These are phyloP conservation scores for Andricus curvator DNA, from an alignment of 2,888 invertebrate species.

Conservation along the genomic window DNA sequence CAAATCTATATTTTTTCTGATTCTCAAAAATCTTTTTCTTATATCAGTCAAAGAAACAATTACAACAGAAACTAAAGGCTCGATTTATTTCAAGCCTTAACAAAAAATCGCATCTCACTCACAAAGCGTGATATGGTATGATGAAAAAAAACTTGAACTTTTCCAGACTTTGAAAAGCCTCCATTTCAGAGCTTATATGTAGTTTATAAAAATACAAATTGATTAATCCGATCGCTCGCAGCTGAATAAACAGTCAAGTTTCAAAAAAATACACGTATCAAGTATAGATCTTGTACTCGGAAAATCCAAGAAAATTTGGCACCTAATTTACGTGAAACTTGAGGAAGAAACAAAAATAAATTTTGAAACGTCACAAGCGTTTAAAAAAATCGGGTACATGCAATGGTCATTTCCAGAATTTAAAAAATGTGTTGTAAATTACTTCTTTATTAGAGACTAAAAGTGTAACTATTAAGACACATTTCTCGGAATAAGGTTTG, in stretches of 20 bases:
- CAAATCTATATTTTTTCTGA: background rate
- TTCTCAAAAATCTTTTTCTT: background rate
- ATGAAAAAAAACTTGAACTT: background rate
- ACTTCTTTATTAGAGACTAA: background rate
- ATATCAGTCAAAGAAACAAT: background rate
- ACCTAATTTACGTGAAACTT: background rate
- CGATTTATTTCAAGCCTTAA: slow-evolving; percentile 9
- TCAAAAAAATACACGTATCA: slow-evolving; percentile 19
- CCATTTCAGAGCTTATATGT: background rate
- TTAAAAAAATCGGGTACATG: background rate
- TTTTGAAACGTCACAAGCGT: background rate
- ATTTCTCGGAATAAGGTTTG: background rate
- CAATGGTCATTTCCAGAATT: background rate
- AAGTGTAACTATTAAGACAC: background rate
- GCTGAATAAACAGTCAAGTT: slow-evolving; percentile 15
- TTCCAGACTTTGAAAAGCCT: background rate
- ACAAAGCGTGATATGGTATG: background rate
- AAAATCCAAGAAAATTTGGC: background rate
- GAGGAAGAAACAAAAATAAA: background rate
- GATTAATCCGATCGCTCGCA: slow-evolving; percentile 16
- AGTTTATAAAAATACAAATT: slow-evolving; percentile 17
- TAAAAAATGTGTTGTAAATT: background rate
- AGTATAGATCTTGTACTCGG: background rate
- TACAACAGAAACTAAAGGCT: slow-evolving; percentile 5
- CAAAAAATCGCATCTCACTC: background rate